Conservation (phyloP, 2,888 invertebrate genomes). For the Rhagonycha lutea region DNA sequence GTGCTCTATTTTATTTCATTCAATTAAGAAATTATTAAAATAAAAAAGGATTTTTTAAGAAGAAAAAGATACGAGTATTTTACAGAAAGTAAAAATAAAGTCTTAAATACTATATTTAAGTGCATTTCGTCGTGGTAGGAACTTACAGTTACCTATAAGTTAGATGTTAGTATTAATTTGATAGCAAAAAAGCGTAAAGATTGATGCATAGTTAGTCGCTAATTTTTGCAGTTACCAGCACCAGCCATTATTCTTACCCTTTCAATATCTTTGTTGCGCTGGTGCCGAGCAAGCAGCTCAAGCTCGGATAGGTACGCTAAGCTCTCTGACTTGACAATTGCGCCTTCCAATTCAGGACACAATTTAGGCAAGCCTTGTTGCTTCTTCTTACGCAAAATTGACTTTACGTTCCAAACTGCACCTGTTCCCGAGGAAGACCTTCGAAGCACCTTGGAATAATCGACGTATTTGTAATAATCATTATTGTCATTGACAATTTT, state of each 20-base stretch:
- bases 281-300: slow-evolving; percentile 58
- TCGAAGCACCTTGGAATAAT: slow-evolving; percentile 17
- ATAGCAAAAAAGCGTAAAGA: slow-evolving; percentile 8
- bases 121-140: not conserved
- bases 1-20: not conserved
- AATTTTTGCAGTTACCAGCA: slow-evolving; percentile 30
- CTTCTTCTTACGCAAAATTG: slow-evolving; percentile 51
- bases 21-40: not conserved
- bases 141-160: slow-evolving; percentile 9
- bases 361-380: slow-evolving; percentile 49
- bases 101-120: not conserved
- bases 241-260: slow-evolving; percentile 54
- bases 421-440: slow-evolving; percentile 29
- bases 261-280: slow-evolving; percentile 57
- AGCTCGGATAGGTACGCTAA: slow-evolving; percentile 57
- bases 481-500: not conserved
- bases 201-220: slow-evolving; percentile 9
- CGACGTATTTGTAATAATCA: slow-evolving; percentile 2
- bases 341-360: slow-evolving; percentile 57
- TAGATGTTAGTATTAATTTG: slow-evolving; percentile 6
- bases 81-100: not conserved
- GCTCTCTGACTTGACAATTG: slow-evolving; percentile 58
- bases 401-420: slow-evolving; percentile 48
- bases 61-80: not conserved
- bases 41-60: not conserved